These are phyloP conservation scores for Pomatostomus ruficeps DNA, from an alignment of 2,113 vertebrate genomes.

Conservation along the genomic window DNA sequence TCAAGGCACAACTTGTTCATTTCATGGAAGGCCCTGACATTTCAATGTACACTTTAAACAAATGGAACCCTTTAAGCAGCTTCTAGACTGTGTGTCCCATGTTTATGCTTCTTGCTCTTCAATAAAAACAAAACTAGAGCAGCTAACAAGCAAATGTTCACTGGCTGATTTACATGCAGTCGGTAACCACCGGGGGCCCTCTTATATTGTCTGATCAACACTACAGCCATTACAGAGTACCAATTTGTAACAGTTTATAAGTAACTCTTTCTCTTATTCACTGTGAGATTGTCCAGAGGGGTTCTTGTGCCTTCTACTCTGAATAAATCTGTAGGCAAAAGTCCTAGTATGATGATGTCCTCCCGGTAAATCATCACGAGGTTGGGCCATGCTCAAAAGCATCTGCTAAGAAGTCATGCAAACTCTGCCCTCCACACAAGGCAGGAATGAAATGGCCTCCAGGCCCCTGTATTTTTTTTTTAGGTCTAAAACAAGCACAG, in stretches of 20 bases:
- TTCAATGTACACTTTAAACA: constrained; percentile 53
- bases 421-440: constrained; percentile 45
- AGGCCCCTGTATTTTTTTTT: constrained; percentile 41
- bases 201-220: constrained; percentile 68
- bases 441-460: constrained; percentile 52
- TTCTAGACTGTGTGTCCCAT: constrained; percentile 41
- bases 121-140: constrained; percentile 66
- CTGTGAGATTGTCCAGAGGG: constrained; percentile 63
- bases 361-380: constrained; percentile 23
- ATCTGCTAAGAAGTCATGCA: neutral
- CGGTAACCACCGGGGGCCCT: constrained; percentile 59
- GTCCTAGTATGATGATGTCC: constrained; percentile 49
- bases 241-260: constrained; percentile 72
- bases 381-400: constrained; percentile 31
- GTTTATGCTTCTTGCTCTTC: constrained; percentile 69
- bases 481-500: neutral
- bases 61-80: constrained; percentile 50
- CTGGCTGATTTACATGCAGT: constrained; percentile 64
- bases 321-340: constrained; percentile 65
- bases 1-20: neutral
- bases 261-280: constrained; percentile 57
- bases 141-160: constrained; percentile 67
- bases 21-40: constrained; percentile 11
- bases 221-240: constrained; percentile 62
- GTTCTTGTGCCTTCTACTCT: constrained; percentile 49